Evolutionary conservation across 2,113 vertebrate species (phyloP).

Genomic region (Phycodurus eques): DNA sequence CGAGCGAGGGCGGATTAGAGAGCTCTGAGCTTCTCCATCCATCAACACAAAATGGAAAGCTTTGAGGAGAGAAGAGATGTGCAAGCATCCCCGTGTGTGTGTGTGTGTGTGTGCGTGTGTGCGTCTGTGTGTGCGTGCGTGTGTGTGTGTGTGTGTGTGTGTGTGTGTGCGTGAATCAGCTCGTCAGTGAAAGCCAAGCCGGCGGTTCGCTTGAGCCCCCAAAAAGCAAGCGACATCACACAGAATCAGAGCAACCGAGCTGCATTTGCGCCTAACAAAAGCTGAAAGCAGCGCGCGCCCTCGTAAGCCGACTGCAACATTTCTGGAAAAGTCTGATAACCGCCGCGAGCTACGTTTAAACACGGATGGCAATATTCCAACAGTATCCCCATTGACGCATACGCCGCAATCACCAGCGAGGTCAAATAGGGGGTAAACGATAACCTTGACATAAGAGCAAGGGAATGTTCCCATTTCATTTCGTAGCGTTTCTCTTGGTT

Average conservation of each 20-base stretch:
- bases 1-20: slow-evolving; percentile 49
- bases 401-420: background rate
- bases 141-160: slow-evolving; percentile 8
- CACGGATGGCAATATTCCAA: background rate
- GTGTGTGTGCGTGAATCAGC: slow-evolving; percentile 33
- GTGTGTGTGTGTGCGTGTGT: background rate
- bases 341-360: background rate
- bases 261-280: slow-evolving; percentile 34
- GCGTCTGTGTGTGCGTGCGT: slow-evolving; percentile 7
- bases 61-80: slow-evolving; percentile 54
- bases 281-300: slow-evolving; percentile 26
- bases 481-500: background rate
- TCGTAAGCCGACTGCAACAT: slow-evolving; percentile 5
- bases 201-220: slow-evolving; percentile 30
- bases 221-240: slow-evolving; percentile 36
- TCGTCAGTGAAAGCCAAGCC: slow-evolving; percentile 46
- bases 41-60: slow-evolving; percentile 63
- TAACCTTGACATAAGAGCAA: background rate
- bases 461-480: background rate
- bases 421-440: background rate
- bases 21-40: slow-evolving; percentile 56
- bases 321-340: slow-evolving; percentile 17
- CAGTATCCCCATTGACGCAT: background rate
- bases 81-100: slow-evolving; percentile 26
- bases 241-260: slow-evolving; percentile 39